phyloP scores from a whole-genome alignment of 92 coral and sea anemone genomes.

The Umimayanthus kanabou region DNA sequence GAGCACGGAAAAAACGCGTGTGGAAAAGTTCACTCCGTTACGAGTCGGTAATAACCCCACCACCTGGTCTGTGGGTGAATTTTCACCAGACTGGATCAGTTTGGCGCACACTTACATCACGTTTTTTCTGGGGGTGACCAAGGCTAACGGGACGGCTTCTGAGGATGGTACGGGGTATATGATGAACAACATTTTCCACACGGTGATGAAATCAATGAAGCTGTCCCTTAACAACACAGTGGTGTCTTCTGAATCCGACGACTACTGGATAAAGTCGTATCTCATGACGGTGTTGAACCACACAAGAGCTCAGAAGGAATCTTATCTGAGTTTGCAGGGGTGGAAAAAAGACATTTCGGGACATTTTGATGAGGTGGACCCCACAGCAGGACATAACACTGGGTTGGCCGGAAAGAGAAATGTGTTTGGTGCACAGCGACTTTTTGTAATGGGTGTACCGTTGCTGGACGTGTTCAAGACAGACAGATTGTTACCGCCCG shows the following conservation, averaged over 20 bases:
- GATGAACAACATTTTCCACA: slow-evolving; percentile 22
- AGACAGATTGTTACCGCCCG: slow-evolving; percentile 18
- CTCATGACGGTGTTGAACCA: slow-evolving; percentile 21
- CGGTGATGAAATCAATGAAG: slow-evolving; percentile 26
- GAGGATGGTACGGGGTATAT: neutral
- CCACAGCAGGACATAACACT: neutral
- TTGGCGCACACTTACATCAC: neutral
- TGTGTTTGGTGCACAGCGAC: neutral
- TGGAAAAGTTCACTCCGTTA: neutral
- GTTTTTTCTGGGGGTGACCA: neutral
- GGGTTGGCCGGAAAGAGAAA: neutral
- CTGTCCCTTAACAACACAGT: slow-evolving; percentile 29
- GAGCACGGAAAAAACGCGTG: too few relatives aligned
- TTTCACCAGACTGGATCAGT: slow-evolving; percentile 9
- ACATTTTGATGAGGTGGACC: slow-evolving; percentile 25
- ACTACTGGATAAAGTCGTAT: slow-evolving; percentile 15
- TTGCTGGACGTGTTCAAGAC: slow-evolving; percentile 14
- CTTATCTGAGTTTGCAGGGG: slow-evolving; percentile 13
- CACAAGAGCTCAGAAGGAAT: slow-evolving; percentile 18
- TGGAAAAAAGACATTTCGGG: slow-evolving; percentile 24
- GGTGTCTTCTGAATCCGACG: slow-evolving; percentile 36
- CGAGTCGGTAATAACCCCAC: neutral
- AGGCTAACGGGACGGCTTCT: neutral
- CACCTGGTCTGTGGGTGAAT: neutral
- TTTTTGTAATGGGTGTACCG: slow-evolving; percentile 37